Evolutionary conservation across 2,888 invertebrate species (phyloP), one percentile per base, ranked within the genome.

Genomic region (Acanthosepion esculentum): DNA sequence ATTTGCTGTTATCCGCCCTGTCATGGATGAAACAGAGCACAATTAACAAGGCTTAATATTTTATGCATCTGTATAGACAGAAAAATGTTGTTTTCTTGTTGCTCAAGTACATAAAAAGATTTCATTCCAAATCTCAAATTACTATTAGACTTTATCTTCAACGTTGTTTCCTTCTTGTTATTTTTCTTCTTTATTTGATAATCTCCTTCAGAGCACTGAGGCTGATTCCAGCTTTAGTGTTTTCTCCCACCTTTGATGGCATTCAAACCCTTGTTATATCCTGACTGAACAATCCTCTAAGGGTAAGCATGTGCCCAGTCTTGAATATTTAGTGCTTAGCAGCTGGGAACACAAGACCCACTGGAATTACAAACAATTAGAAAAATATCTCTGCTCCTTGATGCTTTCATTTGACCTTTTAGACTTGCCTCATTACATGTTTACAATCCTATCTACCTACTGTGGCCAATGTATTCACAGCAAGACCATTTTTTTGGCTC

Each of bases 391-490:
- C 78, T 78, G 78, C n/a, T 15, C n/a, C 78, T 33, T 78, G 78
- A 33, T 78, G 78, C n/a, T n/a, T 78, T 78, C n/a, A n/a, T 78
- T 78, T 78, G 78, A 78, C 78, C 78, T 78, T 78, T 15, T 15
- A n/a, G n/a, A 78, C 78, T 78, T 78, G 78, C 78, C 78, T 78
- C 78, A 78, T 78, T 78, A 33, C 78, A 78, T n/a, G n/a, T 78
- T 78, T n/a, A 78, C 78, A n/a, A 78, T n/a, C 78, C 5, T 78
- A 15, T 10, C 78, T n/a, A 33, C n/a, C 78, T 78, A 33, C 78
- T 78, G 78, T n/a, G n/a, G 18, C 78, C 78, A 78, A 78, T n/a
- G 15, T 3, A 18, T 12, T 78, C n/a, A 10, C 78, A 78, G n/a
- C n/a, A 33, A 78, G 78, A 78, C 78, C n/a, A 33, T 78, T 78